phyloP scores from a whole-genome alignment of 2,888 invertebrate genomes.

The Tipula helvola region DNA sequence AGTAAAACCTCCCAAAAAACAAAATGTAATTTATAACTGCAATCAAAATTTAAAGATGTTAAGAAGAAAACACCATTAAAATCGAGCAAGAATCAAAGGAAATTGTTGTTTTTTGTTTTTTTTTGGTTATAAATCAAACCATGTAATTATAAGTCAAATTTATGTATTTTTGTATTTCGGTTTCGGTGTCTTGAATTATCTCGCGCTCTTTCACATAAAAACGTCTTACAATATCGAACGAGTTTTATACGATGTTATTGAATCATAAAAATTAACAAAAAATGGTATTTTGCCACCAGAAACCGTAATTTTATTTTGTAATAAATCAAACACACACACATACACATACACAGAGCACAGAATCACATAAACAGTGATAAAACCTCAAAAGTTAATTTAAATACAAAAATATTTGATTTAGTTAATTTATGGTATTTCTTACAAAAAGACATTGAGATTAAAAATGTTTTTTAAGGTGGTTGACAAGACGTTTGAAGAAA shows the following conservation, averaged over 20 bases:
- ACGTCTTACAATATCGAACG: not conserved
- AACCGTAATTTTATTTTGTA: not conserved
- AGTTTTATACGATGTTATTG: not conserved
- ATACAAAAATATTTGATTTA: not conserved
- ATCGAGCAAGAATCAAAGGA: not conserved
- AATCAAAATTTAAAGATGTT: not conserved
- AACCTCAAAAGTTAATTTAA: not conserved
- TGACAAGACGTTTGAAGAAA: not conserved
- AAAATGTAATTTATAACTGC: not conserved
- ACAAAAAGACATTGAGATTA: not conserved
- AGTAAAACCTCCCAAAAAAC: not conserved
- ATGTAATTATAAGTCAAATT: not conserved
- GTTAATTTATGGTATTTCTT: not conserved
- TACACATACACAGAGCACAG: not conserved
- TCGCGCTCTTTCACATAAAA: not conserved
- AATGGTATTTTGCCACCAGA: not conserved
- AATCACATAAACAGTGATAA: not conserved
- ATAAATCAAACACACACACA: not conserved
- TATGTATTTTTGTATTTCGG: not conserved
- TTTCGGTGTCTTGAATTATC: not conserved
- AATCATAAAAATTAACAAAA: not conserved
- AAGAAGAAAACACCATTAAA: not conserved
- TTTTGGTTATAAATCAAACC: not conserved
- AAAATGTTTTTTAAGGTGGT: not conserved
- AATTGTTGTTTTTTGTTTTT: not conserved